Conservation (phyloP, 2,113 vertebrate genomes). For the Anoplopoma fimbria region DNA sequence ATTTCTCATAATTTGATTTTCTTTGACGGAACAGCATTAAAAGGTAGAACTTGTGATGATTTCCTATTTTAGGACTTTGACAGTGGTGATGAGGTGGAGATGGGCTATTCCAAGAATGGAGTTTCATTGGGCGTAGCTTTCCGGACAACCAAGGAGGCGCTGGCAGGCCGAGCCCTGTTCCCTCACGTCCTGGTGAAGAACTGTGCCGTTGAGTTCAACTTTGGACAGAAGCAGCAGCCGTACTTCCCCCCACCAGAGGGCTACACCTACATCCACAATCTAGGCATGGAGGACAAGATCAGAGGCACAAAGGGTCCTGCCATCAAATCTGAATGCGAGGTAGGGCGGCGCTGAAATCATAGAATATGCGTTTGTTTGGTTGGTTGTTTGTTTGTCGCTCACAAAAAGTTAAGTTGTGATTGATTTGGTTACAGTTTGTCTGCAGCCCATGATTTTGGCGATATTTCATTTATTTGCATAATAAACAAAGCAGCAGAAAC, state of each 20-base stretch:
- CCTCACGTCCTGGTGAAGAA: constrained; percentile 94
- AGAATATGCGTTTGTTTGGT: not conserved
- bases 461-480: not conserved
- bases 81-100: constrained; percentile 86
- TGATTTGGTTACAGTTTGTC: not conserved
- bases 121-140: constrained; percentile 87
- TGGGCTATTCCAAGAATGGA: constrained; percentile 91
- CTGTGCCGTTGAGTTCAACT: constrained; percentile 93
- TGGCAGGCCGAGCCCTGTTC: constrained; percentile 88
- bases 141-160: constrained; percentile 81
- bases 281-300: constrained; percentile 84
- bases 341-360: constrained; percentile 40
- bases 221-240: constrained; percentile 87
- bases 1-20: no score
- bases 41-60: no score
- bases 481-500: not conserved
- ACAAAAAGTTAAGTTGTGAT: not conserved
- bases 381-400: not conserved
- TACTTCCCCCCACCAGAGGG: constrained; percentile 87
- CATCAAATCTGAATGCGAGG: constrained; percentile 92
- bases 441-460: not conserved
- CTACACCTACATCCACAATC: constrained; percentile 89
- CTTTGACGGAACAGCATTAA: no score
- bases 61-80: constrained; percentile 87
- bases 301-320: constrained; percentile 88